Percentiles rank a stretch among this genome's conserved stretches.
These are phyloP conservation scores for Syrphus vitripennis DNA, from an alignment of 2,888 invertebrate genomes.

Conservation along the genomic window DNA sequence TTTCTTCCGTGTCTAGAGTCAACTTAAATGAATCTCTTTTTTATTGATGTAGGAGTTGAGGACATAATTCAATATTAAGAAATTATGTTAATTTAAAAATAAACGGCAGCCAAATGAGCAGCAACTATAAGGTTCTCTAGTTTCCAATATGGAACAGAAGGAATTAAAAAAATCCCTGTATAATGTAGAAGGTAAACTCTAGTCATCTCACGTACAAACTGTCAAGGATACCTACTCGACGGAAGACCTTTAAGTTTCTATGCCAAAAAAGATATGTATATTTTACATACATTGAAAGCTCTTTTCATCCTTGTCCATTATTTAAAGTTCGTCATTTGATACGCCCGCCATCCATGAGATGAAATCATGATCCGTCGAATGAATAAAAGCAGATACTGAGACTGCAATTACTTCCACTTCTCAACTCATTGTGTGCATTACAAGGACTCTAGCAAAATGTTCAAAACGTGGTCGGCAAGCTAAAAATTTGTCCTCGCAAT, in stretches of 20 bases:
- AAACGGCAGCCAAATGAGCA: background rate
- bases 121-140: background rate
- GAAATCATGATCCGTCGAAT: conserved; percentile 53
- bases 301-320: conserved; percentile 35
- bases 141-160: conserved; percentile 12
- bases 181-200: conserved; percentile 4
- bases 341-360: conserved; percentile 13
- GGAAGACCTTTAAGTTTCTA: conserved; percentile 25
- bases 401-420: conserved; percentile 66
- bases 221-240: conserved; percentile 3
- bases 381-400: conserved; percentile 31
- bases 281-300: background rate
- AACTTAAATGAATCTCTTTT: conserved; percentile 29
- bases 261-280: conserved; percentile 4
- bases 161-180: conserved; percentile 1
- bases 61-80: conserved; percentile 24
- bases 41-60: conserved; percentile 3
- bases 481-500: conserved; percentile 49
- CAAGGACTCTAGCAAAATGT: conserved; percentile 56
- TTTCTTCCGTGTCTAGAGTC: conserved; percentile 38
- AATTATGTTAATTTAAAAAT: conserved; percentile 42
- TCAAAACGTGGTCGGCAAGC: conserved; percentile 62
- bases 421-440: conserved; percentile 64
- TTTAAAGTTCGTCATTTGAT: conserved; percentile 55
- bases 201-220: conserved; percentile 58